A percentile compares a stretch with the other conserved stretches of the same genome.
Conservation (phyloP, 2,888 invertebrate genomes). For the Pegoplata infirma region DNA sequence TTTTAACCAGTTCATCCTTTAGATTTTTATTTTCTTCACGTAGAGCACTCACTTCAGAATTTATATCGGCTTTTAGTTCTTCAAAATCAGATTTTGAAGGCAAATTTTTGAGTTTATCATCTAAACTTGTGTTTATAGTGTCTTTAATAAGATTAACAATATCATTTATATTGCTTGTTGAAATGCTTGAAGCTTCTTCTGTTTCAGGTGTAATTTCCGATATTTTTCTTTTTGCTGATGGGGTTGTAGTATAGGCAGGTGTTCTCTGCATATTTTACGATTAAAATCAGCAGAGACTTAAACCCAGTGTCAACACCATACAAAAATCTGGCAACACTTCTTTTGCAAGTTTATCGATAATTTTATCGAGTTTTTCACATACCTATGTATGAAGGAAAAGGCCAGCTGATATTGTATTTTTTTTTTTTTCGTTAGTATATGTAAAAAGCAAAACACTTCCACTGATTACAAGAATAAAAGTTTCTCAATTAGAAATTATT, state of each 20-base stretch:
- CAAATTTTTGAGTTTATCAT: constrained; percentile 7
- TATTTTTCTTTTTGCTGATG: neutral
- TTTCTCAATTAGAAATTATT: neutral
- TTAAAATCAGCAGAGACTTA: neutral
- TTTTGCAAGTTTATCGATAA: neutral
- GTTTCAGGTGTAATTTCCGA: neutral
- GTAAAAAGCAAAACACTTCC: neutral
- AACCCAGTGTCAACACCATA: neutral
- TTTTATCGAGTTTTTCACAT: neutral
- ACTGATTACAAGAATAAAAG: neutral
- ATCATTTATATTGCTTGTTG: neutral
- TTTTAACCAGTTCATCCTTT: neutral
- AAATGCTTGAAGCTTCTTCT: neutral
- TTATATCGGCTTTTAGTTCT: neutral
- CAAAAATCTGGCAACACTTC: neutral
- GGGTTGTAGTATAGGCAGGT: neutral
- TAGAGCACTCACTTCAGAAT: neutral
- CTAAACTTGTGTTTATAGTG: constrained; percentile 5
- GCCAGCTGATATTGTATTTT: neutral
- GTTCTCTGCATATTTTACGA: neutral
- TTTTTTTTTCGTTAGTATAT: neutral
- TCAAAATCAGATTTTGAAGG: neutral
- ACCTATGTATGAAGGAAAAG: neutral
- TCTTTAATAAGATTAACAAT: neutral
- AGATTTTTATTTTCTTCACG: neutral